These are phyloP conservation scores for Equus przewalskii DNA, from an alignment of 2,113 vertebrate genomes.

Conservation along the genomic window DNA sequence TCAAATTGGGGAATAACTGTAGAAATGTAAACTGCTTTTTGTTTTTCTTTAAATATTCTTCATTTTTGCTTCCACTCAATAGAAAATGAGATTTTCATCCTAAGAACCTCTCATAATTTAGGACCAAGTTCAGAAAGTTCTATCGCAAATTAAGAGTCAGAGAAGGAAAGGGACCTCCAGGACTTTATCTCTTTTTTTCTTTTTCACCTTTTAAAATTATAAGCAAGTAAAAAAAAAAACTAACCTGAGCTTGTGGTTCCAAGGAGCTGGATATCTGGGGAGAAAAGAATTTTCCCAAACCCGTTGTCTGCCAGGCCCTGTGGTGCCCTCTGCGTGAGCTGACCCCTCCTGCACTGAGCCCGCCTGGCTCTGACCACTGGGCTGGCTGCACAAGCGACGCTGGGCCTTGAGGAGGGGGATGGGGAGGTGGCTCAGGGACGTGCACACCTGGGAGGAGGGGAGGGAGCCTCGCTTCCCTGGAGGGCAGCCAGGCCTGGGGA, in stretches of 20 bases:
- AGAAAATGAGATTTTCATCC: conserved; percentile 24
- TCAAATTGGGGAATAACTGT: background rate
- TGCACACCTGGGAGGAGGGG: background rate
- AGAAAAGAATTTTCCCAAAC: background rate
- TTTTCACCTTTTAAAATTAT: conserved; percentile 25
- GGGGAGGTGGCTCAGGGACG: background rate
- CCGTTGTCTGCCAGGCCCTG: background rate
- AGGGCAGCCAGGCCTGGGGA: background rate
- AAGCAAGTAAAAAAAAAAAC: background rate
- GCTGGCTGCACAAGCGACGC: background rate
- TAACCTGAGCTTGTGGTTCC: background rate
- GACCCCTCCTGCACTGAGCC: background rate
- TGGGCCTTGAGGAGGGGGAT: background rate
- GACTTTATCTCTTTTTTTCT: background rate
- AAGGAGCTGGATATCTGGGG: background rate
- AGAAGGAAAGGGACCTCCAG: background rate
- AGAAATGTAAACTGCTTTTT: background rate
- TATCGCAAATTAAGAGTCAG: background rate
- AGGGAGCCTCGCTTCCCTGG: background rate
- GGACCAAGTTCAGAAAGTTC: background rate
- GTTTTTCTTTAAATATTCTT: conserved; percentile 36
- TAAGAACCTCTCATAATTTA: background rate
- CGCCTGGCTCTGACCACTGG: background rate
- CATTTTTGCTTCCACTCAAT: conserved; percentile 6
- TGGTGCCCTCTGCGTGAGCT: background rate